Percentiles rank a stretch among this genome's conserved stretches.
These are phyloP conservation scores for Sphinx pinastri DNA, from an alignment of 2,888 invertebrate genomes.

Conservation along the genomic window DNA sequence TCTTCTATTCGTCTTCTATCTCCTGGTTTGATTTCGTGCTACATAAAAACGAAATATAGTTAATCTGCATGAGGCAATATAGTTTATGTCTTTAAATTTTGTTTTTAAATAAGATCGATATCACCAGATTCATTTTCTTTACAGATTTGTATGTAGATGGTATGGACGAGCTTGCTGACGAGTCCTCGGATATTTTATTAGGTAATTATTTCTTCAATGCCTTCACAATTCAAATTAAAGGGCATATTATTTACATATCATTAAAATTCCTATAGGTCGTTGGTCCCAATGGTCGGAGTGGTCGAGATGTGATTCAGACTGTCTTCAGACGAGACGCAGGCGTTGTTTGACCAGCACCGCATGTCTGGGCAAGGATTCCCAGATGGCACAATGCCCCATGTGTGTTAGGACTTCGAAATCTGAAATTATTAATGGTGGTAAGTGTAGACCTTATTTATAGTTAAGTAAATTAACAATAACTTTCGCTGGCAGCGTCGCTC, in stretches of 20 bases:
- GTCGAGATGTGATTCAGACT: conserved; percentile 95
- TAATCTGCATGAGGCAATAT: too few species aligned
- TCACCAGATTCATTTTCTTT: conserved; percentile 29
- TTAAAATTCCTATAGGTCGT: conserved; percentile 74
- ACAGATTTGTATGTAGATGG: conserved; percentile 70
- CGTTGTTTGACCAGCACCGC: conserved; percentile 85
- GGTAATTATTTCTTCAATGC: conserved; percentile 48
- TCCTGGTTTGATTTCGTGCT: too few species aligned
- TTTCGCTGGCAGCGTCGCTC: too few species aligned
- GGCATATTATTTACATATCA: too few species aligned
- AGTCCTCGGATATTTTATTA: conserved; percentile 69
- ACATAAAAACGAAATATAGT: too few species aligned
- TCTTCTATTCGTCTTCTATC: too few species aligned
- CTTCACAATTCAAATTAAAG: neutral
- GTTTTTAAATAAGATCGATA: neutral
- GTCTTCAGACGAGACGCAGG: conserved; percentile 91
- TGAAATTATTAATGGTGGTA: conserved; percentile 66
- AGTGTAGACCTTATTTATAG: conserved; percentile 30
- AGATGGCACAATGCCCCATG: conserved; percentile 70
- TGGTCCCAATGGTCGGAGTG: conserved; percentile 96
- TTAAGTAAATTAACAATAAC: neutral
- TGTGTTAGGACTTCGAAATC: conserved; percentile 77
- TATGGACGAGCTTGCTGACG: conserved; percentile 73
- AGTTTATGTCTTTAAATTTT: too few species aligned
- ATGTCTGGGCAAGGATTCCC: conserved; percentile 73